Evolutionary conservation across 2,797 vertebrate genomes (phyloP).

Genomic region (Gymnoscopelus braueri): DNA sequence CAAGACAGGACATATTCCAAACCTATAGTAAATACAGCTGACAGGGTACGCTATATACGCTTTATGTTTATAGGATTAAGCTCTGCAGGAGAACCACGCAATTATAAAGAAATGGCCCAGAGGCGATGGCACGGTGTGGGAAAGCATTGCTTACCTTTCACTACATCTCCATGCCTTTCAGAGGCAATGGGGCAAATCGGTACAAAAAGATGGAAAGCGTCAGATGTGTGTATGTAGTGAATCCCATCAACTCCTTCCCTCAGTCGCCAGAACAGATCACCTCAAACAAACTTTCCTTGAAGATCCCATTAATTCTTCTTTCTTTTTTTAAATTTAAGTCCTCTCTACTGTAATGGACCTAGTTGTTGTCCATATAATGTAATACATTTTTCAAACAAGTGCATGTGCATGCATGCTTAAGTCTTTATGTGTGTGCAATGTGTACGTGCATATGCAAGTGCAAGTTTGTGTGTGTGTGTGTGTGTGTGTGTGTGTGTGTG

Average conservation of each 20-base stretch:
- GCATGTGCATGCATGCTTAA: background rate
- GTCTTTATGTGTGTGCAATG: too few relatives aligned
- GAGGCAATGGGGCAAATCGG: background rate
- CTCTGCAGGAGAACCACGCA: too few relatives aligned
- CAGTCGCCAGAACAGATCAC: constrained; percentile 12
- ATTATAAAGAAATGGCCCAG: background rate
- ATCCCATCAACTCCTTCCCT: background rate
- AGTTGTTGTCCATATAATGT: too few relatives aligned
- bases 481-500: background rate
- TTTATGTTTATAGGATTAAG: background rate
- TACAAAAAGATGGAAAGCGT: background rate
- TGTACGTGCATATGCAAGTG: too few relatives aligned
- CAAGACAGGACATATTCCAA: background rate
- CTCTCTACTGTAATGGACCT: too few relatives aligned
- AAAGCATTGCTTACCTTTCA: background rate
- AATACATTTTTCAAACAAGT: too few relatives aligned
- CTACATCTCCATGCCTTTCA: constrained; percentile 1
- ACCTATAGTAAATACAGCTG: constrained; percentile 9
- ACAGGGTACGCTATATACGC: background rate
- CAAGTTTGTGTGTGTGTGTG: background rate
- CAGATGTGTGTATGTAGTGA: background rate
- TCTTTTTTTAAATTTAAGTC: too few relatives aligned
- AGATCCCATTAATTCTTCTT: too few relatives aligned
- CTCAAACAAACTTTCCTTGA: constrained; percentile 31
- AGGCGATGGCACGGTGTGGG: background rate